Conservation (phyloP, 2,797 vertebrate genomes). For the Rostrhamus sociabilis region DNA sequence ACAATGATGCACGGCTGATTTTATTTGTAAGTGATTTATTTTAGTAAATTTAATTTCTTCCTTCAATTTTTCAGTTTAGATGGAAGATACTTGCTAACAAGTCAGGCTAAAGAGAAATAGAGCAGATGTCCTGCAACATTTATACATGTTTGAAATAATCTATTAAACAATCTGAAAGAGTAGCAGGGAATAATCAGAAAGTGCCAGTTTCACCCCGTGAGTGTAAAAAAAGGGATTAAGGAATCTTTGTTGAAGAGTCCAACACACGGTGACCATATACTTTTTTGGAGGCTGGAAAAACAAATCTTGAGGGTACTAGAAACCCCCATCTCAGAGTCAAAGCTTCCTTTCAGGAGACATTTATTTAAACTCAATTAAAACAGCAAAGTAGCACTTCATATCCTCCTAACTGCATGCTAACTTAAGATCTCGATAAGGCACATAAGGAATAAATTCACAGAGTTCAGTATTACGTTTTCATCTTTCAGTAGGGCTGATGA, state of each 20-base stretch:
- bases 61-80: slow-evolving; percentile 73
- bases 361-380: neutral
- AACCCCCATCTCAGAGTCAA: slow-evolving; percentile 24
- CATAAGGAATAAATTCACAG: fast-evolving
- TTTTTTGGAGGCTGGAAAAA: neutral
- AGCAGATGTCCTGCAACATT: slow-evolving; percentile 68
- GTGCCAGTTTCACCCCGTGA: slow-evolving; percentile 17
- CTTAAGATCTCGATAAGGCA: neutral
- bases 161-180: slow-evolving; percentile 51
- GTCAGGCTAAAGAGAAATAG: slow-evolving; percentile 65
- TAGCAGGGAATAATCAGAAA: slow-evolving; percentile 39
- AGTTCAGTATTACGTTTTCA: neutral
- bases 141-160: slow-evolving; percentile 63
- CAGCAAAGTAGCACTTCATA: neutral
- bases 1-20: slow-evolving; percentile 79
- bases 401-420: neutral
- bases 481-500: neutral
- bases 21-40: slow-evolving; percentile 83
- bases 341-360: neutral
- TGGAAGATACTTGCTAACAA: slow-evolving; percentile 78
- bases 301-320: slow-evolving; percentile 24
- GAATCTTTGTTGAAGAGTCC: slow-evolving; percentile 53
- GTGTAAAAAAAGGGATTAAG: slow-evolving; percentile 41
- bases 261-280: neutral
- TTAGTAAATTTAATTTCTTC: slow-evolving; percentile 79